Percentiles rank a stretch among this genome's conserved stretches.
phyloP scores from a whole-genome alignment of 2,888 invertebrate genomes.

The Amiota mariae region DNA sequence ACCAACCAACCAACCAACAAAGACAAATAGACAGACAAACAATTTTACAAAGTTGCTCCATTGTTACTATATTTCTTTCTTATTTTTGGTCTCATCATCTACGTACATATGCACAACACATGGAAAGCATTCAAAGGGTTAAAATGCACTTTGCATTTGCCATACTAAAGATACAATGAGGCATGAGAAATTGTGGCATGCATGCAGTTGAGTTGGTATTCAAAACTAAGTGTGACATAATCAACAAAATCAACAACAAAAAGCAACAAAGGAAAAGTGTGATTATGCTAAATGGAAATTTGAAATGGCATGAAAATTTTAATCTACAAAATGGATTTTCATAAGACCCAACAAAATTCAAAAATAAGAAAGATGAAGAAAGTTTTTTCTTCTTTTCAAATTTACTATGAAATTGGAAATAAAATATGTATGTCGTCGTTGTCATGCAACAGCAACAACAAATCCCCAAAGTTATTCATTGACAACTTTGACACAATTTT shows the following conservation, averaged over 20 bases:
- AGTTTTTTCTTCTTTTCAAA: slow-evolving; percentile 20
- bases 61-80: no score
- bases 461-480: slow-evolving; percentile 16
- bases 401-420: not conserved
- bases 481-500: slow-evolving; percentile 11
- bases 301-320: not conserved
- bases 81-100: no score
- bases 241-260: not conserved
- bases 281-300: slow-evolving; percentile 13
- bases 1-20: no score
- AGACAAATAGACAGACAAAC: no score
- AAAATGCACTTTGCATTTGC: slow-evolving; percentile 18
- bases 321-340: slow-evolving; percentile 4
- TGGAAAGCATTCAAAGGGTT: not conserved
- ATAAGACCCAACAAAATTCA: not conserved
- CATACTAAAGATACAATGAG: not conserved
- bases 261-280: not conserved
- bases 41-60: no score
- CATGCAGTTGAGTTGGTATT: not conserved
- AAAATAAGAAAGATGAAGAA: not conserved
- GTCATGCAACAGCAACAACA: slow-evolving; percentile 9
- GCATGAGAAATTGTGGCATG: not conserved
- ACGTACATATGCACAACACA: no score
- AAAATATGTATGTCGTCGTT: not conserved
- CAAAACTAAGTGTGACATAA: slow-evolving; percentile 13